Percentiles rank a stretch among this genome's conserved stretches.
These are phyloP conservation scores for Gallinago media DNA, from an alignment of 2,113 vertebrate species.

Conservation along the genomic window DNA sequence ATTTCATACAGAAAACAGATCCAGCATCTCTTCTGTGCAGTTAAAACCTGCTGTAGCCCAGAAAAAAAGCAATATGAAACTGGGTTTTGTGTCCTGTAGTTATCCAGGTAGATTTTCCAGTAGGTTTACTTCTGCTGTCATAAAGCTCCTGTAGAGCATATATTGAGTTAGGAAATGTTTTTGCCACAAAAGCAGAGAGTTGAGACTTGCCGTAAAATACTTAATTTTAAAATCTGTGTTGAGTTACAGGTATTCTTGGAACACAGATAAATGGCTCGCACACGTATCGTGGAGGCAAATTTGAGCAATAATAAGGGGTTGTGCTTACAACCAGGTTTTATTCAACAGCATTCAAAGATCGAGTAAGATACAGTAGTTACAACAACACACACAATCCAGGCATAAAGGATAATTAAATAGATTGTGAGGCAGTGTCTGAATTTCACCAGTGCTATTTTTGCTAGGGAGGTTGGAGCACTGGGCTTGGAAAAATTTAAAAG, in stretches of 20 bases:
- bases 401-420: constrained; percentile 8
- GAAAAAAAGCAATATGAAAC: not conserved
- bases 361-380: not conserved
- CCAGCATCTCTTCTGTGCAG: not conserved
- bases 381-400: not conserved
- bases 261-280: not conserved
- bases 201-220: not conserved
- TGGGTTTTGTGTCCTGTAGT: not conserved
- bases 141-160: not conserved
- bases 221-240: constrained; percentile 2
- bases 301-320: not conserved
- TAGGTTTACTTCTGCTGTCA: constrained; percentile 17
- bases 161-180: not conserved
- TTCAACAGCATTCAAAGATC: not conserved
- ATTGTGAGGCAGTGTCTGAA: not conserved
- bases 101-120: not conserved
- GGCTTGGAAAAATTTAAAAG: not conserved
- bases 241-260: constrained; percentile 2
- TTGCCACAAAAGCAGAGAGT: not conserved
- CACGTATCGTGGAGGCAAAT: not conserved
- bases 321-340: not conserved
- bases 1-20: not conserved
- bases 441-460: constrained; percentile 14
- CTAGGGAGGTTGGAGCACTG: not conserved
- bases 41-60: not conserved